phyloP scores from a whole-genome alignment of 2,888 invertebrate species.

The Merodon equestris region DNA sequence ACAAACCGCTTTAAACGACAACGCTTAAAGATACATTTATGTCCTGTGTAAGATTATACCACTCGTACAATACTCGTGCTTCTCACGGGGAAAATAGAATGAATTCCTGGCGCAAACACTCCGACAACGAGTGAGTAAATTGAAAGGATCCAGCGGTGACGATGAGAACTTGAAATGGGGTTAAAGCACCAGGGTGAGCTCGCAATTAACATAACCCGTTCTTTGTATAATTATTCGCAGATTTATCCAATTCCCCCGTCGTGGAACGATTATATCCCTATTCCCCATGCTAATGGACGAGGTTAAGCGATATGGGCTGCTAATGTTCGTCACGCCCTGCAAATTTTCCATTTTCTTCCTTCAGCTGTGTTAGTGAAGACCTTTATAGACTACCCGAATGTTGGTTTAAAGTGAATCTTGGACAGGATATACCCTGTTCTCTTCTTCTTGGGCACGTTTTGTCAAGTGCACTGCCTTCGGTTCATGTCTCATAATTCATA shows the following conservation, averaged over 20 bases:
- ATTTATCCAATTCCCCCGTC: slow-evolving; percentile 64
- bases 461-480: too few relatives aligned
- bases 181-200: slow-evolving; percentile 64
- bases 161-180: slow-evolving; percentile 58
- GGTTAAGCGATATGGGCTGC: slow-evolving; percentile 64
- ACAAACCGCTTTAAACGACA: slow-evolving; percentile 62
- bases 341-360: neutral
- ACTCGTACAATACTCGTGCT: slow-evolving; percentile 7
- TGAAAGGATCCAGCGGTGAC: slow-evolving; percentile 42
- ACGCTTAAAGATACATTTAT: slow-evolving; percentile 59
- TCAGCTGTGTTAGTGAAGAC: too few relatives aligned
- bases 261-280: slow-evolving; percentile 58
- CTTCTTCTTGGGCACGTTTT: too few relatives aligned
- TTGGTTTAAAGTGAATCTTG: neutral
- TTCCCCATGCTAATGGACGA: slow-evolving; percentile 58
- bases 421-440: too few relatives aligned
- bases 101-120: slow-evolving; percentile 54
- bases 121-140: slow-evolving; percentile 55
- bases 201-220: slow-evolving; percentile 63
- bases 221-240: slow-evolving; percentile 65
- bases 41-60: slow-evolving; percentile 30
- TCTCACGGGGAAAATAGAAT: slow-evolving; percentile 21
- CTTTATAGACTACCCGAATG: neutral
- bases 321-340: slow-evolving; percentile 57
- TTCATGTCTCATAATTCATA: too few relatives aligned